These are phyloP conservation scores for Pipa parva DNA, from an alignment of 2,113 vertebrate species.

Conservation along the genomic window DNA sequence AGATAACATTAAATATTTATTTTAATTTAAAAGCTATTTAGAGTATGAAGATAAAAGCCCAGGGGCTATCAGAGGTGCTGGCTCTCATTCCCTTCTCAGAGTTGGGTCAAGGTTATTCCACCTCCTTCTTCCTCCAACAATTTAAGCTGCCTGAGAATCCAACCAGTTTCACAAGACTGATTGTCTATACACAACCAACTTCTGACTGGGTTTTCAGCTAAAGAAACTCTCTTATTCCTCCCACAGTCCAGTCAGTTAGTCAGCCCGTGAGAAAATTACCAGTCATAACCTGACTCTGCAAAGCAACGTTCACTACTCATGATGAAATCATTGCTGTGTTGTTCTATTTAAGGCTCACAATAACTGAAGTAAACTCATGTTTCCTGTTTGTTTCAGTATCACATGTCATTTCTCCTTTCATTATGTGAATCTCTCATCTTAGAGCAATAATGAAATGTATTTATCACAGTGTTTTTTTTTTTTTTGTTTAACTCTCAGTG, in stretches of 20 bases:
- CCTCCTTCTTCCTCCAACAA: conserved; percentile 44
- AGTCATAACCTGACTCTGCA: not conserved
- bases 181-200: conserved; percentile 35
- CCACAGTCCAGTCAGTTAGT: conserved; percentile 17
- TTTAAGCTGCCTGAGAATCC: conserved; percentile 45
- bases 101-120: conserved; percentile 44
- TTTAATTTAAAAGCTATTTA: conserved; percentile 49
- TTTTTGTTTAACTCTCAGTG: conserved; percentile 45
- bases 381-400: conserved; percentile 22
- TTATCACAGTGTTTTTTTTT: conserved; percentile 41
- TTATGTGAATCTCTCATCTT: conserved; percentile 17
- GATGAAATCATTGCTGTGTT: conserved; percentile 31
- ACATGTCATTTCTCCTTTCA: not conserved
- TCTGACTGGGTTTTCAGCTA: conserved; percentile 38
- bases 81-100: conserved; percentile 35
- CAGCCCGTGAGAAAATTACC: conserved; percentile 44
- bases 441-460: not conserved
- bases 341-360: not conserved
- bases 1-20: conserved; percentile 42
- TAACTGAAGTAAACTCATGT: not conserved
- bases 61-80: conserved; percentile 33
- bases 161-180: conserved; percentile 34
- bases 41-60: conserved; percentile 45
- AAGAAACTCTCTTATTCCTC: conserved; percentile 25
- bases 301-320: conserved; percentile 19